Evolutionary conservation across 2,113 vertebrate species (phyloP), one percentile per base, ranked within the genome.

Genomic region (Anthoscopus minutus): DNA sequence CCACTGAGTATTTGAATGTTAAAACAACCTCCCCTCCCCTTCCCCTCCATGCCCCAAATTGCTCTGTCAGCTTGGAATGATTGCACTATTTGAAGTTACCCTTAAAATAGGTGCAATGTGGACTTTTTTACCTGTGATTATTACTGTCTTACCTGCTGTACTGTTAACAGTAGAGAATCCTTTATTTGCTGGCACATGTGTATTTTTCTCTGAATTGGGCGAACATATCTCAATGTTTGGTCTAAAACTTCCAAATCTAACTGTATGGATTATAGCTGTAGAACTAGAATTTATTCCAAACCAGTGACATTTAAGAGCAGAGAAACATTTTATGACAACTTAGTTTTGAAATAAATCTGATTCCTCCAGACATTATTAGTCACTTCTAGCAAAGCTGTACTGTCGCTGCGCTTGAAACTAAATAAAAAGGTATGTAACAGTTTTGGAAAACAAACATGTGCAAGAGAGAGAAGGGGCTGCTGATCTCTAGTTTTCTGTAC

Each of bases 31-130:
- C 45, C 13, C n/a, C 11, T 23, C 65, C 11, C 37, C 22, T 4
- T 13, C 47, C 21, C 30, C 11, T n/a, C n/a, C n/a, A n/a, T n/a
- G 25, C 58, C 10, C 47, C 47, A 23, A 30, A 4, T 42, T 50
- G 27, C 30, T 7, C 7, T 21, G 14, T 33, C 5, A 2, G 20
- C 66, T 71, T n/a, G 9, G 31, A 50, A 65, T 13, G 60, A 13
- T 65, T 51, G 0, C 25, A 22, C n/a, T 65, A 11, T 2, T 42
- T 42, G 0, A 51, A 74, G 10, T 23, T 50, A 58, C 15, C 19
- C 60, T 64, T 57, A 60, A 60, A 57, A 54, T n/a, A 62, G 14
- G 12, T 56, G 18, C 64, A 54, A 3, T 15, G 6, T 7, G 15
- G 40, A 9, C 57, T 76, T 81, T n/a, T 21, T 57, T 16, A 48